Percentiles rank a stretch among this genome's conserved stretches.
phyloP scores from a whole-genome alignment of 2,797 vertebrate species.

The Acanthopagrus latus region DNA sequence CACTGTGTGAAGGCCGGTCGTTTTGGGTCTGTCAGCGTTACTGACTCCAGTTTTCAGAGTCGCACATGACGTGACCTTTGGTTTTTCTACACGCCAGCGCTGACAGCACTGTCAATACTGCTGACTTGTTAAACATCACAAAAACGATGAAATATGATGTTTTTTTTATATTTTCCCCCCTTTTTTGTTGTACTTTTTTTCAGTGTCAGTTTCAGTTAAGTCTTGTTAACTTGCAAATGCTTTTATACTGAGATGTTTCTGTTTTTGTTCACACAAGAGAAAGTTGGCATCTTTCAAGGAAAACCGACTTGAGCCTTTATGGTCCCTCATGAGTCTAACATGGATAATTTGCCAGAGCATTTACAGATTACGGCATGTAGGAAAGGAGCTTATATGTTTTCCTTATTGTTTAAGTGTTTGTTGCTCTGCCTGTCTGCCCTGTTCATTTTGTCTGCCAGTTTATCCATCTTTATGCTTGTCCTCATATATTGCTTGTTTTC shows the following conservation, averaged over 20 bases:
- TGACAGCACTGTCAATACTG: conserved; percentile 15
- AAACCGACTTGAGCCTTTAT: conserved; percentile 12
- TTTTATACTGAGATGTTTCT: conserved; percentile 17
- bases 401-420: conserved; percentile 48
- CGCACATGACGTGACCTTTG: conserved; percentile 33
- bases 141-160: conserved; percentile 5
- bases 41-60: conserved; percentile 15
- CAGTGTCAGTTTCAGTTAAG: neutral
- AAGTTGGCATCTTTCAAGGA: conserved; percentile 37
- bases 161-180: neutral
- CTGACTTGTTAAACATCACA: conserved; percentile 17
- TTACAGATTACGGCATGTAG: conserved; percentile 57
- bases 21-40: neutral
- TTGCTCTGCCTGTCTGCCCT: conserved; percentile 22
- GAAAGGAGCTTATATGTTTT: conserved; percentile 49
- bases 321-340: conserved; percentile 26
- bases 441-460: conserved; percentile 52
- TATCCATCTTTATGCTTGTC: conserved; percentile 38
- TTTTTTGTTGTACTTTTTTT: neutral
- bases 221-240: neutral
- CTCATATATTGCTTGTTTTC: conserved; percentile 31
- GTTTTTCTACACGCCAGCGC: conserved; percentile 13
- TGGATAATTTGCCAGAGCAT: conserved; percentile 53
- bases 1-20: conserved; percentile 6
- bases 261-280: neutral